Base-by-base conservation (phyloP, 2,797 vertebrate genomes). In the Danionella dracula region DNA sequence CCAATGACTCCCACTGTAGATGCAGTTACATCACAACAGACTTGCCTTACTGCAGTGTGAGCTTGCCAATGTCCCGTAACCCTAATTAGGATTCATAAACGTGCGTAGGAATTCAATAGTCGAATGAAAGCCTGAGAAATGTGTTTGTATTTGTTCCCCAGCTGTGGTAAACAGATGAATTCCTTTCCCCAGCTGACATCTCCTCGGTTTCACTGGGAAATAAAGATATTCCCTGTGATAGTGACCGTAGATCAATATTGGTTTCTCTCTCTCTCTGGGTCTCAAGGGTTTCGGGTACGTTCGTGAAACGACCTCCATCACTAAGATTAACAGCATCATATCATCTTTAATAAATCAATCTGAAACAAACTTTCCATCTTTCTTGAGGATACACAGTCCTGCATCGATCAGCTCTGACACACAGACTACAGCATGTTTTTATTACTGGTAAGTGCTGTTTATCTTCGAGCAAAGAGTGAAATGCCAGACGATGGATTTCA, bases 271-370 rank as follows among this genome's bases (percentile, higher is more conserved):
- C n/a, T n/a, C n/a, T n/a, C n/a, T n/a, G n/a, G n/a, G n/a, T n/a
- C n/a, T n/a, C 53, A 64, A 4, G 16, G 35, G 12, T 27, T 55
- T 53, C 62, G 7, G 38, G 12, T 46, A 38, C 48, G n/a, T 27
- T 48, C 34, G 20, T 72, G 40, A 46, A 19, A 58, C 17, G n/a
- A 17, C 46, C 55, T 37, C 38, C 41, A 37, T 57, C 31, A 50
- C 68, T 61, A 45, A 57, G 66, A 64, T 42, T 58, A 66, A 68
- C 74, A 79, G 71, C 66, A 8, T 78, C 71, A 66, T 48, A 72
- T 78, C 73, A 78, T 75, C 6, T 23, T 55, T 78, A 73, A 84
- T 81, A 78, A 81, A 59, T 32, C 31, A 59, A 66, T 70, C 27
- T 35, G n/a, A 27, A 38, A 4, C 2, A 64, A 68, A 78, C 29